Base-by-base conservation (phyloP, 2,888 invertebrate species). In the Nomada fucata region DNA sequence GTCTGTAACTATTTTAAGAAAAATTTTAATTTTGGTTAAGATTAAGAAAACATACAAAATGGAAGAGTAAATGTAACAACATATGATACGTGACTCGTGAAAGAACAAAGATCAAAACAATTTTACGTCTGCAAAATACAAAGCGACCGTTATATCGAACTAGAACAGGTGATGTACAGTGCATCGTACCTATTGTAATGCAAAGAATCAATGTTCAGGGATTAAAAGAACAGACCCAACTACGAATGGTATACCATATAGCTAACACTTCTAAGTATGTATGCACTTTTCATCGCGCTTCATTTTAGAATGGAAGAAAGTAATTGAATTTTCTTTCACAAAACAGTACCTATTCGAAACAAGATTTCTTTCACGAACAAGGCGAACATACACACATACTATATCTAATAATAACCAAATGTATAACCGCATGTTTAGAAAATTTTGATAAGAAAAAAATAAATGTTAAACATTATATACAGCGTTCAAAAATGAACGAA, bases 191-290 rank as follows among this genome's bases (percentile, higher is more conserved):
- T 68, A 67, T 71, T 71, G 60, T 65, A 70, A 79, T 60, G 55
- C 44, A 23, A 53, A 52, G 71, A 79, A 79, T 79, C 79, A 71
- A 79, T 79, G 70, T 53, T 65, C 57, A 71, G 29, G 50, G 42
- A 68, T 68, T 68, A 63, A 61, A 76, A 78, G 50, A 53, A 50
- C 59, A 76, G 42, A 63, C 26, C 26, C 29, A 61, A 67, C 26
- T 76, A 42, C 59, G 23, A 70, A 50, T n/a, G 52, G 42, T 15
- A 68, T 63, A 42, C 29, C 50, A 50, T 67, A 44, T 52, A 23
- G 36, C 44, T 53, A 26, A 15, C 9, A 55, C 9, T 59, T 73
- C 15, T 36, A 20, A 23, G 23, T 23, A 2, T 2, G 9, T 11
- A 36, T 36, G 36, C 36, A 36, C 7, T 36, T 36, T 13, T 55